Evolutionary conservation across 2,888 invertebrate species (phyloP).

Genomic region (Pristionchus entomophagus): DNA sequence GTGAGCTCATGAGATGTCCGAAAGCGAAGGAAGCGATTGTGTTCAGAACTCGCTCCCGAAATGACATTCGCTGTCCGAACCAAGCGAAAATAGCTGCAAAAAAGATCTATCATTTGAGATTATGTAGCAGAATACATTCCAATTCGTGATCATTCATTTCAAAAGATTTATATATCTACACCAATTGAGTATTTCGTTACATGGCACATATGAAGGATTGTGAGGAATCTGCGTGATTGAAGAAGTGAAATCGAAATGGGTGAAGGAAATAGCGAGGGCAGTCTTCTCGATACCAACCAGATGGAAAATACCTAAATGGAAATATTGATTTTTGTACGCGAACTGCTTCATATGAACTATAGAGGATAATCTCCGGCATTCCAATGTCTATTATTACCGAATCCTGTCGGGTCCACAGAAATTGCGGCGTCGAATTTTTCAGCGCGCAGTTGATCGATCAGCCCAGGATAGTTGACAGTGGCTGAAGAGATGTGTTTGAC

Average conservation of each 20-base stretch:
- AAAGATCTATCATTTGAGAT: no score
- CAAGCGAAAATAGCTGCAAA: neutral
- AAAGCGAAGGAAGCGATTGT: neutral
- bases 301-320: neutral
- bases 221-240: neutral
- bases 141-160: no score
- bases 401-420: neutral
- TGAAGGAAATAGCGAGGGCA: neutral
- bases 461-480: neutral
- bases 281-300: neutral
- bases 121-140: no score
- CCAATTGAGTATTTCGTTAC: no score
- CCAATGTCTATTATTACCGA: neutral
- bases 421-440: conserved; percentile 13
- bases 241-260: neutral
- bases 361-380: no score
- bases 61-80: neutral
- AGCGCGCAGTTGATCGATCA: neutral
- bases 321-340: no score
- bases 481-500: neutral
- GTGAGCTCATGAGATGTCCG: neutral
- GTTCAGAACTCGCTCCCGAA: neutral
- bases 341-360: no score
- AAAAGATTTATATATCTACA: no score
- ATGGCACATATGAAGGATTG: neutral